Base-by-base conservation (phyloP, 2,888 invertebrate genomes). In the Diogma glabrata region DNA sequence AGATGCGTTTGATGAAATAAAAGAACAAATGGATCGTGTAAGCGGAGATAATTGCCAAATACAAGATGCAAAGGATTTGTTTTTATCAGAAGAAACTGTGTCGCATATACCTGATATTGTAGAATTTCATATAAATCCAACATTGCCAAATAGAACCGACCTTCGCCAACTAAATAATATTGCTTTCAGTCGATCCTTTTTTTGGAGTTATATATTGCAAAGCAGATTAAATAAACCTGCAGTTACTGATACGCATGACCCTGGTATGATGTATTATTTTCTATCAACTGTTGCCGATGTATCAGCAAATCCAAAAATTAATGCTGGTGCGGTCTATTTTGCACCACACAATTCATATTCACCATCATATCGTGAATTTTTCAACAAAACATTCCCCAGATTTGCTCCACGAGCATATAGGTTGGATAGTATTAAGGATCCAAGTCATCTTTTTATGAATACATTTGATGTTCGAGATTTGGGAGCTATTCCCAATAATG, bases 261-360 rank as follows among this genome's bases (percentile, higher is more conserved):
- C 96, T 0, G 96, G 96, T 50, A 90, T 97, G 84, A 92, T 95
- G 91, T 96, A 96, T 64, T 93, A 93, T 63, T 93, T 94, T 65
- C 72, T 96, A 40, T 94, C 95, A 0, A 86, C 92, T 0, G 88
- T 94, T 1, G 94, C 97, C 0, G 96, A 97, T 67, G 89, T 97
- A 0, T 87, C 95, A 0, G 80, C 94, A 0, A 95, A 93, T 70
- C 86, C 87, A 0, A 84, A 86, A 59, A 86, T 94, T 56, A 94
- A 94, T 64, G 88, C 93, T 51, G 92, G 92, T 66, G 85, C 93
- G 0, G 79, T 96, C 56, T 94, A 95, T 67, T 97, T 95, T 65
- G 81, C 95, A 3, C 91, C 93, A 0, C 93, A 96, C 62, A 85
- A 84, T 72, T 91, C 92, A 0, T 97, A 94, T 63, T 87, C 94